Evolutionary conservation across 2,888 invertebrate species (phyloP).

Genomic region (Platycnemis pennipes): DNA sequence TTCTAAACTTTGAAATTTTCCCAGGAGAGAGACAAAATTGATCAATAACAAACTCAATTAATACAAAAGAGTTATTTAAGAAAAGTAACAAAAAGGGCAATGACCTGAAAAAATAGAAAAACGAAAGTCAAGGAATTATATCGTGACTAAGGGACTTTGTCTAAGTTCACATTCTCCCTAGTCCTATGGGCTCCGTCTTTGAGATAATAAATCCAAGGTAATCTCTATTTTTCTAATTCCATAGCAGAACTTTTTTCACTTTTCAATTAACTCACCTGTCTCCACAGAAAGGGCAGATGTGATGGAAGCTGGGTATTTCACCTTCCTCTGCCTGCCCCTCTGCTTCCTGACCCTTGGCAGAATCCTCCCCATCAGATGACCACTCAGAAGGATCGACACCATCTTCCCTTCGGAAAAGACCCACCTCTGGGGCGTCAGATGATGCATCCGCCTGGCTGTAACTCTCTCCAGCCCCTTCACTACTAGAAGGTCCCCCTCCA

Average conservation of each 20-base stretch:
- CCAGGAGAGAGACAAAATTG: too few relatives aligned
- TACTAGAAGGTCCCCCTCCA: conserved; percentile 41
- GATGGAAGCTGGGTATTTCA: conserved; percentile 39
- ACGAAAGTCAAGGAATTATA: too few relatives aligned
- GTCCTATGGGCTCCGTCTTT: too few relatives aligned
- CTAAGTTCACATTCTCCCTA: too few relatives aligned
- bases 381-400: conserved; percentile 49
- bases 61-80: too few relatives aligned
- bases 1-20: too few relatives aligned
- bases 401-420: conserved; percentile 53
- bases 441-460: not conserved
- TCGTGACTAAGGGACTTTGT: too few relatives aligned
- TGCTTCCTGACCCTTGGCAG: conserved; percentile 39
- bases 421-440: conserved; percentile 51
- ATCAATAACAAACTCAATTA: too few relatives aligned
- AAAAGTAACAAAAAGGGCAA: too few relatives aligned
- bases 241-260: not conserved
- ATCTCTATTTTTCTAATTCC: too few relatives aligned
- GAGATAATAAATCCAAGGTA: too few relatives aligned
- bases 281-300: conserved; percentile 54
- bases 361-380: conserved; percentile 58
- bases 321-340: not conserved
- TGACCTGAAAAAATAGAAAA: too few relatives aligned
- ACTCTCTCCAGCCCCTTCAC: not conserved
- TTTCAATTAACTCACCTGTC: not conserved